Conservation (phyloP, 2,888 invertebrate species). For the Linyphia triangularis region DNA sequence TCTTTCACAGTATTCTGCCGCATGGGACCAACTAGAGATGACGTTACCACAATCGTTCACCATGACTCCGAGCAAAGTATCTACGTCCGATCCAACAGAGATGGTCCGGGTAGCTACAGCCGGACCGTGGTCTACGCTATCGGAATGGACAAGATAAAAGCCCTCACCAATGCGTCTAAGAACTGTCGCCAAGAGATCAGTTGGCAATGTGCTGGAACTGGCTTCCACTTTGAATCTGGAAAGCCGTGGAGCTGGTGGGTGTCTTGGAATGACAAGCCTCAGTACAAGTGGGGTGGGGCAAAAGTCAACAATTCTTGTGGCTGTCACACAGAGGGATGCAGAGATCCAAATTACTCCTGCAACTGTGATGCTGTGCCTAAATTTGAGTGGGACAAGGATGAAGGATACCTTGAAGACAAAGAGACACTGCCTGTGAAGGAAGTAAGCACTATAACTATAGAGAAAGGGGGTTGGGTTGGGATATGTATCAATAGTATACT, state of each 20-base stretch:
- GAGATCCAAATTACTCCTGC: conserved; percentile 67
- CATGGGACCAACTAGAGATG: conserved; percentile 49
- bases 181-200: conserved; percentile 77
- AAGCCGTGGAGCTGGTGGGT: conserved; percentile 76
- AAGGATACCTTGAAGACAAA: conserved; percentile 76
- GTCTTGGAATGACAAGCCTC: conserved; percentile 69
- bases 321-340: conserved; percentile 73
- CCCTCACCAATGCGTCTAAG: conserved; percentile 76
- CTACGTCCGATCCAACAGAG: conserved; percentile 76
- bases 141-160: conserved; percentile 75
- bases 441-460: conserved; percentile 52
- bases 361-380: conserved; percentile 76
- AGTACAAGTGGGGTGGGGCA: conserved; percentile 77
- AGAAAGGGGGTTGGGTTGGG: background rate
- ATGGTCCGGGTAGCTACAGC: conserved; percentile 76
- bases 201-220: conserved; percentile 77
- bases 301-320: conserved; percentile 74
- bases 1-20: conserved; percentile 77
- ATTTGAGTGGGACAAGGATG: conserved; percentile 75
- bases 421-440: conserved; percentile 76
- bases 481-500: background rate
- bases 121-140: conserved; percentile 76
- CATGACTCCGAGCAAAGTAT: conserved; percentile 77
- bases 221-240: conserved; percentile 76
- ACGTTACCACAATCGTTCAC: conserved; percentile 76